Conservation (phyloP, 2,888 invertebrate genomes). For the Acanthoscelides obtectus region DNA sequence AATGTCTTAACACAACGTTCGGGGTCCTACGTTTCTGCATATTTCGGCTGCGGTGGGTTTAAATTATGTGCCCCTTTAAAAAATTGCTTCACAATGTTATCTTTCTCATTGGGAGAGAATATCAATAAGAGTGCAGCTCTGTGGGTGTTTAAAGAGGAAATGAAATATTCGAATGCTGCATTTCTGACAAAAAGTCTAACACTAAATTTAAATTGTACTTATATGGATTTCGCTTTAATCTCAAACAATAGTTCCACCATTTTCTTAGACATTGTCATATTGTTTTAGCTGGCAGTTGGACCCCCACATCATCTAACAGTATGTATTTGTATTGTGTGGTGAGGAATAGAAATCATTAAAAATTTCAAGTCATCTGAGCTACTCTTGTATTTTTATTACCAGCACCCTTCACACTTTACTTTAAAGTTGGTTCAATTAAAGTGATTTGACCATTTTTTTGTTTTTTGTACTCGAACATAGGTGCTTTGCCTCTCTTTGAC, state of each 20-base stretch:
- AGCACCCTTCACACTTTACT: conserved; percentile 11
- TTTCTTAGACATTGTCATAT: no score
- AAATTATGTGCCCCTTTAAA: neutral
- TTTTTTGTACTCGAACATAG: conserved; percentile 50
- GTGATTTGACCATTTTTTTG: conserved; percentile 40
- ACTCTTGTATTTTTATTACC: conserved; percentile 4
- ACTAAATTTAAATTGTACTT: no score
- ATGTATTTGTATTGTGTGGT: no score
- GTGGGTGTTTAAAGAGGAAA: neutral
- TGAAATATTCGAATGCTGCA: neutral
- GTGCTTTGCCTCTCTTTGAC: conserved; percentile 54
- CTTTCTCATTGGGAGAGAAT: neutral
- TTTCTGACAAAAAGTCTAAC: no score
- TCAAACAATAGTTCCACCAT: no score
- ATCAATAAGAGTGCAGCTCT: neutral
- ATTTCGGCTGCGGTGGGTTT: neutral
- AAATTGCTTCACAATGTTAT: neutral
- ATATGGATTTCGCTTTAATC: no score
- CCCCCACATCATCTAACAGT: no score
- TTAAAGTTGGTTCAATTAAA: conserved; percentile 24
- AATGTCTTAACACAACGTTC: neutral
- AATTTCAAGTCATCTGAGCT: no score
- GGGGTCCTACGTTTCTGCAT: neutral
- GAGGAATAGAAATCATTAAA: no score
- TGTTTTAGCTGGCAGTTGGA: no score